phyloP scores from a whole-genome alignment of 2,888 invertebrate genomes.

The Anaspis maculata region DNA sequence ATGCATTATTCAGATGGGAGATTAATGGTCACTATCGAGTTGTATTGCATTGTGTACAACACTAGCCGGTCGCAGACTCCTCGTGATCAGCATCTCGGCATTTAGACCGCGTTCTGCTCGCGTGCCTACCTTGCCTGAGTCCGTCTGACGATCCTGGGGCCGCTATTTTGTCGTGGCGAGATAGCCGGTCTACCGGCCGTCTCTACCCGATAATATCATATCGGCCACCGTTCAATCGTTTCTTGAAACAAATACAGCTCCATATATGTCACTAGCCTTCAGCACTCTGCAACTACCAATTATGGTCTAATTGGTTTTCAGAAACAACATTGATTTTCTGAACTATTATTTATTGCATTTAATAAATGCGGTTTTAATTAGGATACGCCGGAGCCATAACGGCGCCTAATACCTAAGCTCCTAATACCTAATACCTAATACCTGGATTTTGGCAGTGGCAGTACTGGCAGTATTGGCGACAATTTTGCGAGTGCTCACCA shows the following conservation, averaged over 20 bases:
- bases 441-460: no score
- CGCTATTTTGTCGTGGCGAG: slow-evolving; percentile 9
- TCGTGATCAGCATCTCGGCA: slow-evolving; percentile 18
- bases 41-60: slow-evolving; percentile 27
- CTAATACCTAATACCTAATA: no score
- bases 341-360: slow-evolving; percentile 36
- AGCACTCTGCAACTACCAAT: slow-evolving; percentile 42
- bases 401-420: slow-evolving; percentile 11
- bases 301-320: slow-evolving; percentile 45
- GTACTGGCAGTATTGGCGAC: no score
- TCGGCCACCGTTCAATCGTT: slow-evolving; percentile 39
- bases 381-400: slow-evolving; percentile 23
- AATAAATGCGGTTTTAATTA: slow-evolving; percentile 35
- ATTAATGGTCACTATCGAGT: slow-evolving; percentile 30
- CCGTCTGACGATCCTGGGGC: slow-evolving; percentile 6
- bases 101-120: slow-evolving; percentile 21
- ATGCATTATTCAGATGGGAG: slow-evolving; percentile 34
- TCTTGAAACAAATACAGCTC: slow-evolving; percentile 43
- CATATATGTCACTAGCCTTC: slow-evolving; percentile 42
- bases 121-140: slow-evolving; percentile 16
- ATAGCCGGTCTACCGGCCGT: slow-evolving; percentile 23
- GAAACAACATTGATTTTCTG: slow-evolving; percentile 43
- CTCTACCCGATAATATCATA: slow-evolving; percentile 35
- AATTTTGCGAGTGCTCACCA: no score
- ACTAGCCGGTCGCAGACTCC: slow-evolving; percentile 21